Conservation (phyloP, 1,140 invertebrate species). For the Pogonognathellus flavescens region DNA sequence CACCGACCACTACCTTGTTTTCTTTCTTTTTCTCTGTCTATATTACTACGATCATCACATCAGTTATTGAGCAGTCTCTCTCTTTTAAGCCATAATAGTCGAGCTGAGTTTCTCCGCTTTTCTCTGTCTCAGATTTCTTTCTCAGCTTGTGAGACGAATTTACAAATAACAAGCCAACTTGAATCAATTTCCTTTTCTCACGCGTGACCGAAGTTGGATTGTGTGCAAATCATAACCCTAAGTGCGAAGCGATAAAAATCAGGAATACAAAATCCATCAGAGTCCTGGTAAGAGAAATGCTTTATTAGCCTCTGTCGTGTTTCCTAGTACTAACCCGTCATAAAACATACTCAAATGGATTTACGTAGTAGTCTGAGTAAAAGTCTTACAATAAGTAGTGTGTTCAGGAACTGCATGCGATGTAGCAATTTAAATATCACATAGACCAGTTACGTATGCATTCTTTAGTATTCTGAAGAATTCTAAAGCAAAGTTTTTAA, state of each 20-base stretch:
- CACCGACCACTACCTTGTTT: slow-evolving; percentile 45
- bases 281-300: slow-evolving; percentile 6
- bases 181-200: slow-evolving; percentile 29
- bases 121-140: not conserved
- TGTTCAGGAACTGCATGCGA: not conserved
- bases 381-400: not conserved
- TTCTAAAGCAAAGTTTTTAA: too few relatives aligned
- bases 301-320: not conserved
- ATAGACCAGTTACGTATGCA: not conserved
- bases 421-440: not conserved
- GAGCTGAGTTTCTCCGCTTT: slow-evolving; percentile 24
- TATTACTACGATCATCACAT: not conserved
- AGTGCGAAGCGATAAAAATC: slow-evolving; percentile 6
- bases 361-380: slow-evolving; percentile 11
- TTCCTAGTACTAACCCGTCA: not conserved
- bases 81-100: not conserved
- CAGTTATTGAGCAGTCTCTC: not conserved
- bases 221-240: slow-evolving; percentile 1
- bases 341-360: not conserved
- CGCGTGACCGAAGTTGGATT: not conserved
- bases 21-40: slow-evolving; percentile 14
- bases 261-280: not conserved
- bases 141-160: slow-evolving; percentile 12
- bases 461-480: not conserved
- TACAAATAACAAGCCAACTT: slow-evolving; percentile 20